Percentiles rank a stretch among this genome's conserved stretches.
Conservation (phyloP, 2,113 vertebrate species). For the Syngnathus floridae region DNA sequence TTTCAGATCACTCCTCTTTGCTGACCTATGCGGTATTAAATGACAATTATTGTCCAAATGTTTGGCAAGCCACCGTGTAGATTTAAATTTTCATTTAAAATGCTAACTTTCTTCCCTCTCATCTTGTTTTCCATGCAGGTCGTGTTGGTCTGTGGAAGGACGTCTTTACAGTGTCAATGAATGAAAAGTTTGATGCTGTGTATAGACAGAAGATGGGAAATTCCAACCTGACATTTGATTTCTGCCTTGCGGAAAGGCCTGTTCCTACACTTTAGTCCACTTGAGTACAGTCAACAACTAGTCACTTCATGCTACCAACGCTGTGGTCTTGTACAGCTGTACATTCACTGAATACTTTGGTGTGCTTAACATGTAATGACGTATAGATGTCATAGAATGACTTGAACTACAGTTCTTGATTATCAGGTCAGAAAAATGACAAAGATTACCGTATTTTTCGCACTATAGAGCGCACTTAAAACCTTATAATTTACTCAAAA, state of each 20-base stretch:
- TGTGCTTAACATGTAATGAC: background rate
- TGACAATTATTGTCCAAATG: too few relatives aligned
- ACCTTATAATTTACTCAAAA: too few relatives aligned
- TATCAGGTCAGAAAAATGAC: background rate
- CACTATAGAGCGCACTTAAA: too few relatives aligned
- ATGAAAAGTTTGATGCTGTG: slow-evolving; percentile 91
- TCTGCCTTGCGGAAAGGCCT: slow-evolving; percentile 74
- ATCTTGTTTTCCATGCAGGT: slow-evolving; percentile 64
- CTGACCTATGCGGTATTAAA: too few relatives aligned
- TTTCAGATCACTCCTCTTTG: too few relatives aligned
- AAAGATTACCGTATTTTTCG: too few relatives aligned
- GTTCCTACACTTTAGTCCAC: slow-evolving; percentile 2
- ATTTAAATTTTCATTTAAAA: too few relatives aligned
- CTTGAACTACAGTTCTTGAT: background rate
- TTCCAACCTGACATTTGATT: slow-evolving; percentile 91
- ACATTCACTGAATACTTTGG: background rate
- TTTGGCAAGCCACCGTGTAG: too few relatives aligned
- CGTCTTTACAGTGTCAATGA: slow-evolving; percentile 99
- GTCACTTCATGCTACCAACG: slow-evolving; percentile 9
- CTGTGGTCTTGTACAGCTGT: background rate
- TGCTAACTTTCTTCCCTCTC: background rate
- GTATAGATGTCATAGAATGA: background rate
- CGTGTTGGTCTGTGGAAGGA: slow-evolving; percentile 95
- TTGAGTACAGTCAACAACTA: slow-evolving; percentile 17
- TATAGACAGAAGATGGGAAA: slow-evolving; percentile 98